These are phyloP conservation scores for Scrobipalpa atriplicella DNA, from an alignment of 2,888 invertebrate genomes.

Conservation along the genomic window DNA sequence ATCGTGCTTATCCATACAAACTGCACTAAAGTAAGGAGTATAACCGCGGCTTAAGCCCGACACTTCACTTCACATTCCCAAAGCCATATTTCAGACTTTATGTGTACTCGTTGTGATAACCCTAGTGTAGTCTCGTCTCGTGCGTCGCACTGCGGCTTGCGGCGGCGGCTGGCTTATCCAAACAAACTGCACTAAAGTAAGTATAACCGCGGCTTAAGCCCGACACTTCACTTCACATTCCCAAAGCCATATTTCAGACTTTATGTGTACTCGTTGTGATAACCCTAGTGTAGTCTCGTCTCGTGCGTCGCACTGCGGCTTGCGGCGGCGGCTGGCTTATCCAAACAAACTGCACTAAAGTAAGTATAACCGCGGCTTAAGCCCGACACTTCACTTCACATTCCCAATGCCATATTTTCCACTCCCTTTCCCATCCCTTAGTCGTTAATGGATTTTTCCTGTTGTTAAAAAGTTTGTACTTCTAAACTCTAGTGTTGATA, in stretches of 20 bases:
- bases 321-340: slow-evolving; percentile 52
- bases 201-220: slow-evolving; percentile 54
- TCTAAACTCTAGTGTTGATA: neutral
- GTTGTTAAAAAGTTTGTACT: neutral
- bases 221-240: slow-evolving; percentile 49
- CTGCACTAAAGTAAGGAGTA: slow-evolving; percentile 59
- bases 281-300: too few species aligned
- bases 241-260: too few species aligned
- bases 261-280: too few species aligned
- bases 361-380: slow-evolving; percentile 54
- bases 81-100: too few species aligned
- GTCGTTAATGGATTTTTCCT: neutral
- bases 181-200: slow-evolving; percentile 63
- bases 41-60: slow-evolving; percentile 51
- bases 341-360: slow-evolving; percentile 58
- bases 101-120: too few species aligned
- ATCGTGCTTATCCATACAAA: slow-evolving; percentile 65
- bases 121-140: too few species aligned
- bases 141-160: neutral
- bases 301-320: too few species aligned
- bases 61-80: slow-evolving; percentile 50
- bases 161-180: slow-evolving; percentile 56
- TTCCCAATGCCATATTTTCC: slow-evolving; percentile 58
- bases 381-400: slow-evolving; percentile 50
- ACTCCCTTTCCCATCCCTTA: slow-evolving; percentile 40